Conservation (phyloP, 2,113 vertebrate species). For the Indicator indicator region DNA sequence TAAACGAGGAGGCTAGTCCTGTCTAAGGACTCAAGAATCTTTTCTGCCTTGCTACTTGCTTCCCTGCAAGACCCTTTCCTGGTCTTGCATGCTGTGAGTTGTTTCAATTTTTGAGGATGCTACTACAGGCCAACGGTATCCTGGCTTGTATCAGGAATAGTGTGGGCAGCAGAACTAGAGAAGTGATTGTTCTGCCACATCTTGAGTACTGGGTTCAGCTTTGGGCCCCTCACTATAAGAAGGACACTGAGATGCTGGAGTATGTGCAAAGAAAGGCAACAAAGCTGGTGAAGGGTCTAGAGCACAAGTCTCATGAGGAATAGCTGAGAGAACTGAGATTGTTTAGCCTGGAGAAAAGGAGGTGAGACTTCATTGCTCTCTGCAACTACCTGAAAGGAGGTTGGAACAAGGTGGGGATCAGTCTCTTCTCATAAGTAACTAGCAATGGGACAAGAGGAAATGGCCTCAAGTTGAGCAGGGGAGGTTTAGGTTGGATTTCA, state of each 20-base stretch:
- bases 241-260: neutral
- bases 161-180: neutral
- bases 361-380: neutral
- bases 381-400: neutral
- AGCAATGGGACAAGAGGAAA: neutral
- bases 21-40: neutral
- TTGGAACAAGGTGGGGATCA: neutral
- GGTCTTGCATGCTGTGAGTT: neutral
- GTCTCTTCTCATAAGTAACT: neutral
- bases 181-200: neutral
- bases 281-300: neutral
- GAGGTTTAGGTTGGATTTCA: neutral
- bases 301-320: neutral
- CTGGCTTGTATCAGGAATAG: neutral
- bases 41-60: neutral
- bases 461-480: neutral
- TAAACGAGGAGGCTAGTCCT: neutral
- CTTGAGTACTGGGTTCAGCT: neutral
- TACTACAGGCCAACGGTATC: neutral
- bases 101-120: neutral
- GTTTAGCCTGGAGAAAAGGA: neutral
- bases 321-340: neutral
- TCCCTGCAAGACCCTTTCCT: neutral
- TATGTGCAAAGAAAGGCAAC: neutral
- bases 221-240: neutral